Base-by-base conservation (phyloP, 2,888 invertebrate genomes). In the Periphyllus acericola region DNA sequence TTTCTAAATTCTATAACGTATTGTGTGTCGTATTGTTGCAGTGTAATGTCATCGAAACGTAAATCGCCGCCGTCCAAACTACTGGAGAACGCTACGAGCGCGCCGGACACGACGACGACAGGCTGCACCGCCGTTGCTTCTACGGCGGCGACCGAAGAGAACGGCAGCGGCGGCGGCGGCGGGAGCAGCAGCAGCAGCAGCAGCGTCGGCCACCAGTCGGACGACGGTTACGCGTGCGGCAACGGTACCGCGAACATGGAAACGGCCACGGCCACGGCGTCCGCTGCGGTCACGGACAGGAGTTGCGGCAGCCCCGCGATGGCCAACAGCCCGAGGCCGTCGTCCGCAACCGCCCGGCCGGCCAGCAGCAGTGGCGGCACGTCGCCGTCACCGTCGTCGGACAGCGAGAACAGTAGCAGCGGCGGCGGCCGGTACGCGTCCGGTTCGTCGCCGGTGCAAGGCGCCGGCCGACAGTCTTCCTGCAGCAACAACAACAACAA, bases 41-140 rank as follows among this genome's bases (percentile, higher is more conserved):
- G 96, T 95, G 97, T 95, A 93, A 97, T 97, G 97, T 97, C 97
- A 94, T 97, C 97, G 93, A 97, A 97, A 95, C 95, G 97, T 93
- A 97, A 97, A 93, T 97, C 97, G 92, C 97, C 97, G 92, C 97
- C 97, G 92, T 96, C 96, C 91, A 97, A 97, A 94, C 94, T 97
- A 93, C 94, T 94, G 92, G 96, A 97, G 94, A 95, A 95, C 94
- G 93, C 75, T 1, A n/a, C 74, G 55, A 68, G 55, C 81, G 89
- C 76, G 68, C 29, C 83, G 34, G 88, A 88, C 68, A 74, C 82
- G 66, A 71, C 80, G 32, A 68, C 89, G 40, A 92, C 93, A 92
- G 46, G 91, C 93, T 92, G 93, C 91, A 89, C 89, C 89, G 90
- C 84, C 89, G 87, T 60, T 83, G 36, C 72, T 71, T 75, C 40